phyloP scores from a whole-genome alignment of 2,797 vertebrate species.

The Melanotaenia nigrans region DNA sequence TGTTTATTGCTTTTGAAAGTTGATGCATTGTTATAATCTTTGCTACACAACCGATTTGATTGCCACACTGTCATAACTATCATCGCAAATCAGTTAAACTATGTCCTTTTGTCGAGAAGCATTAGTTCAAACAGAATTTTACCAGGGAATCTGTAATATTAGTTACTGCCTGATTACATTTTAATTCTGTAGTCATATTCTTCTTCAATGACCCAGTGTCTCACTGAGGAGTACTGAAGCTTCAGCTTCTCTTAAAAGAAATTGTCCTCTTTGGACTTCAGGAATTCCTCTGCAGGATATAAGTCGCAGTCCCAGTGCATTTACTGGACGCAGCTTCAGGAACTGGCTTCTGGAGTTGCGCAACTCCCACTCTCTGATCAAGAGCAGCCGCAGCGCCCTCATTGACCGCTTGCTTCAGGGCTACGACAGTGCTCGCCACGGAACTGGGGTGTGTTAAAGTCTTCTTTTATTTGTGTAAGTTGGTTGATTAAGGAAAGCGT shows the following conservation, averaged over 20 bases:
- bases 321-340: constrained; percentile 91
- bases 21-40: background rate
- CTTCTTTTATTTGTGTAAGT: background rate
- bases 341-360: constrained; percentile 90
- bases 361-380: constrained; percentile 88
- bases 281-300: constrained; percentile 88
- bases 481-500: background rate
- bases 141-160: background rate
- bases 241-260: background rate
- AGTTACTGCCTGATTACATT: background rate
- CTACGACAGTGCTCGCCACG: constrained; percentile 92
- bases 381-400: constrained; percentile 87
- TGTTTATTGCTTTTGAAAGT: background rate
- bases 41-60: background rate
- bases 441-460: constrained; percentile 87
- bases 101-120: background rate
- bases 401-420: constrained; percentile 92
- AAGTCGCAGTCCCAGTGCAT: constrained; percentile 84
- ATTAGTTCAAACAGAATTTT: background rate
- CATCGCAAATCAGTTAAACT: background rate
- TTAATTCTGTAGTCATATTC: background rate
- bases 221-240: background rate
- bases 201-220: background rate
- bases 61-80: background rate
- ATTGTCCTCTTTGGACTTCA: constrained; percentile 53